A percentile compares a stretch with the other conserved stretches of the same genome.
These are phyloP conservation scores for Pseudolaguvia tuberculata DNA, from an alignment of 2,113 vertebrate species.

Conservation along the genomic window DNA sequence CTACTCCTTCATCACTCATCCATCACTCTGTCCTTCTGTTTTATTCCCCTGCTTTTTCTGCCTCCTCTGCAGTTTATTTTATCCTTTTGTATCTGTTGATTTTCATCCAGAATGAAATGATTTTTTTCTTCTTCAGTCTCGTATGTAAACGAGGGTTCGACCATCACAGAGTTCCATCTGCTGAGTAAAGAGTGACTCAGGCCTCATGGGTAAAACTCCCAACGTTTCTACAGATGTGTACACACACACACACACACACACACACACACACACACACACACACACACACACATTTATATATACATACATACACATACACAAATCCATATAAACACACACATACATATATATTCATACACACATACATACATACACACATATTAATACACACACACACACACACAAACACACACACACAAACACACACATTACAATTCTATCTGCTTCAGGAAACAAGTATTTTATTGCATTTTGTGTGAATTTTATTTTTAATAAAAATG, in stretches of 20 bases:
- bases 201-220: neutral
- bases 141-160: no score
- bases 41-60: neutral
- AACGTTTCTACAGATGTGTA: slow-evolving; percentile 29
- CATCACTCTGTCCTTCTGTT: neutral
- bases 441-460: neutral
- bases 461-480: neutral
- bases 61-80: slow-evolving; percentile 7
- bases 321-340: no score
- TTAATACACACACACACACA: no score
- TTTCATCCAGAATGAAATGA: slow-evolving; percentile 12
- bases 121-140: neutral
- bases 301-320: no score
- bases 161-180: neutral
- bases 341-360: no score
- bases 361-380: no score
- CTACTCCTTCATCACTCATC: no score
- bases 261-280: no score
- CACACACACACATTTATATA: no score
- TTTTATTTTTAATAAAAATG: neutral
- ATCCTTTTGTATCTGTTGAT: slow-evolving; percentile 19
- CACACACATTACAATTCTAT: neutral
- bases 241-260: slow-evolving; percentile 19
- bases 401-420: no score
- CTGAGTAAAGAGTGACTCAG: slow-evolving; percentile 43